Evolutionary conservation across 1,140 invertebrate species (phyloP).

Genomic region (Lasioglossum albipes): DNA sequence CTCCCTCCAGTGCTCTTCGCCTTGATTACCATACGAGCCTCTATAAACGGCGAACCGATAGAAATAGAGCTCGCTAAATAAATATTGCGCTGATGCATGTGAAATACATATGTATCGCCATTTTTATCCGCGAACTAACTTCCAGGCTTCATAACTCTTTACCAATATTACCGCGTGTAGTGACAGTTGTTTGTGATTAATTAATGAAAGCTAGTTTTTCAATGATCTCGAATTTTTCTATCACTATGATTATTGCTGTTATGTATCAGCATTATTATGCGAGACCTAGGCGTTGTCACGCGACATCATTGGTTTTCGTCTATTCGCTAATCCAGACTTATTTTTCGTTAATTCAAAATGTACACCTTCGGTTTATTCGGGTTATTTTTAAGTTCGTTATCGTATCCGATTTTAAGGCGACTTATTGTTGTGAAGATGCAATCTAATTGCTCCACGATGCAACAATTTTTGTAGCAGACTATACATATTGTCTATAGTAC

Average conservation of each 20-base stretch:
- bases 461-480: not conserved
- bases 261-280: not conserved
- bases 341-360: not conserved
- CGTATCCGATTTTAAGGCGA: not conserved
- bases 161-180: not conserved
- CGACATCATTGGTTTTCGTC: not conserved
- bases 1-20: not conserved
- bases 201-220: no score
- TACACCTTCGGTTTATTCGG: not conserved
- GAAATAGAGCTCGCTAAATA: conserved; percentile 26
- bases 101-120: not conserved
- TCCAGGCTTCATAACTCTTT: not conserved
- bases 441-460: not conserved
- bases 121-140: not conserved
- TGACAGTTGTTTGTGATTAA: no score
- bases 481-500: no score
- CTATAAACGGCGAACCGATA: not conserved
- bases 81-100: conserved; percentile 3
- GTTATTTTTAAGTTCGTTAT: not conserved
- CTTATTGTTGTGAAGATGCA: not conserved
- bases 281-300: not conserved
- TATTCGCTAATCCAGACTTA: not conserved
- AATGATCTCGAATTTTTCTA: no score
- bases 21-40: not conserved
- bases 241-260: not conserved